Evolutionary conservation across 2,888 invertebrate genomes (phyloP).

Genomic region (Conchocele bisecta): DNA sequence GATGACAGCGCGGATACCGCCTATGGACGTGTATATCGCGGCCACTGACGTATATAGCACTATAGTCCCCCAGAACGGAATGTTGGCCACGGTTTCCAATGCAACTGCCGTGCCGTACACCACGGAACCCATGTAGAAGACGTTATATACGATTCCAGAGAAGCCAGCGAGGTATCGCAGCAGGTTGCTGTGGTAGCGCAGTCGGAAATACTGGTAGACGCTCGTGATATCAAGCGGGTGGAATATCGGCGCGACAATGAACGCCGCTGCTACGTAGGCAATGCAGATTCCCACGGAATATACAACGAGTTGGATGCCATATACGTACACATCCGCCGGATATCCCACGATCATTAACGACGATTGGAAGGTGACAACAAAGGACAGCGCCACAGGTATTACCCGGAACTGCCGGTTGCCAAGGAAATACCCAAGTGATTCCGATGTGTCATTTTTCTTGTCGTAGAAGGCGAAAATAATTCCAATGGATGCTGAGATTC

Average conservation of each 20-base stretch:
- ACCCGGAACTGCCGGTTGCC: slow-evolving; percentile 12
- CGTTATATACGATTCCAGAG: slow-evolving; percentile 12
- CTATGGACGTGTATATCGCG: slow-evolving; percentile 35
- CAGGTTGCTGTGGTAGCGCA: slow-evolving; percentile 31
- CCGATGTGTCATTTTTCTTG: neutral
- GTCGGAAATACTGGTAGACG: slow-evolving; percentile 24
- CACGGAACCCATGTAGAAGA: slow-evolving; percentile 43
- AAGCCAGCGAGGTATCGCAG: slow-evolving; percentile 20
- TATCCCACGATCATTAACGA: slow-evolving; percentile 32
- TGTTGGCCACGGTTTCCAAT: slow-evolving; percentile 12
- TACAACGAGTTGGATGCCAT: slow-evolving; percentile 16
- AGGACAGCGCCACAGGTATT: slow-evolving; percentile 33
- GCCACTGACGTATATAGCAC: slow-evolving; percentile 28
- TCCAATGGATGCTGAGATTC: neutral
- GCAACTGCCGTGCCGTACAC: slow-evolving; percentile 34
- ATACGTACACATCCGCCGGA: slow-evolving; percentile 29
- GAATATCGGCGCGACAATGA: slow-evolving; percentile 28
- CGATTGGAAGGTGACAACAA: slow-evolving; percentile 46
- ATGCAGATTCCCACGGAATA: neutral
- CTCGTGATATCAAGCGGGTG: slow-evolving; percentile 30
- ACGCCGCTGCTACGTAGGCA: slow-evolving; percentile 16
- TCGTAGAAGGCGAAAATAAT: neutral
- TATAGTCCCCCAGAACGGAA: slow-evolving; percentile 38
- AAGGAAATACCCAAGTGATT: slow-evolving; percentile 31
- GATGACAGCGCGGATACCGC: slow-evolving; percentile 44